These are phyloP conservation scores for Aplodontia rufa DNA, from an alignment of 2,113 vertebrate species.

Conservation along the genomic window DNA sequence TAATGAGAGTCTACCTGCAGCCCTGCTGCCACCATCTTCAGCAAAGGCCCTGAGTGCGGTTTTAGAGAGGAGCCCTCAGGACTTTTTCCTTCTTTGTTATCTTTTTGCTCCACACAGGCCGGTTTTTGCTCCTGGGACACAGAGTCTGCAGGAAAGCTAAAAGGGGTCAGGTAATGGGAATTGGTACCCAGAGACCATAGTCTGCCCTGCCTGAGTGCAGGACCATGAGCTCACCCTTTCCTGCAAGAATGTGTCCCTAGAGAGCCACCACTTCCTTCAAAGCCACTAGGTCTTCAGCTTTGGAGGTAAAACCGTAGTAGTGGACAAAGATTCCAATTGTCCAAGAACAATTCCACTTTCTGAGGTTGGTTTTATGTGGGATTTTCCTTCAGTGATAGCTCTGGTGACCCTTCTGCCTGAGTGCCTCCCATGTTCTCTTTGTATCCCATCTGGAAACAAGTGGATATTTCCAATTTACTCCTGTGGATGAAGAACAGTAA, in stretches of 20 bases:
- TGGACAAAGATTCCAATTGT: neutral
- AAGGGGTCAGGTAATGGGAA: neutral
- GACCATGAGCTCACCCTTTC: accelerated
- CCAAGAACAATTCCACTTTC: neutral
- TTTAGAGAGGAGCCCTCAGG: neutral
- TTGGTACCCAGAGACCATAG: accelerated
- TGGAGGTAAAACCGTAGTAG: neutral
- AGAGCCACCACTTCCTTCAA: neutral
- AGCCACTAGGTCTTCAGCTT: neutral
- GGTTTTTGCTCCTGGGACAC: neutral
- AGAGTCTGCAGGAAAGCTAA: no score
- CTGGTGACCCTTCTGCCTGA: neutral
- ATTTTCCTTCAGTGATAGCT: constrained; percentile 11
- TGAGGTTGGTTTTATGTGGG: neutral
- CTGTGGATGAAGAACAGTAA: constrained; percentile 16
- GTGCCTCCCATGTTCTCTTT: constrained; percentile 50
- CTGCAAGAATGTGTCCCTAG: neutral
- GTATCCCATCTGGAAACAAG: neutral
- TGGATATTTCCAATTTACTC: neutral
- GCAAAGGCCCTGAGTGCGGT: no score
- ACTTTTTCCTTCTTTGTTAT: no score
- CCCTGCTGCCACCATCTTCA: no score
- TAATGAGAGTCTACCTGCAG: no score
- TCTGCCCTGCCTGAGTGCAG: no score
- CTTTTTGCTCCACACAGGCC: accelerated